Base-by-base conservation (phyloP, 2,888 invertebrate species). In the Aricia artaxerxes region DNA sequence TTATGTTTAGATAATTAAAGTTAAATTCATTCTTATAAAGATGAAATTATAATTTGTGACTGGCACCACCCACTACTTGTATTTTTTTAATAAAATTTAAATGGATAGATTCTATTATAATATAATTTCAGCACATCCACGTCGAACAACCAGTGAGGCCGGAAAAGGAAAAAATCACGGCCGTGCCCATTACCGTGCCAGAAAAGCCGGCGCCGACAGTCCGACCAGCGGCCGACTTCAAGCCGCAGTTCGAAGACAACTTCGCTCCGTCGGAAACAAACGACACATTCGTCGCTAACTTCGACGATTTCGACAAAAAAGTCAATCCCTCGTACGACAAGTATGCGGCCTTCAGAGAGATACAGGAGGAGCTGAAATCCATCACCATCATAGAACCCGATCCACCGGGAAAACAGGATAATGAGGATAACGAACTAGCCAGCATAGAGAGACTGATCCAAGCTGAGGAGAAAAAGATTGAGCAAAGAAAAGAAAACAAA, bases 291-390 rank as follows among this genome's bases (percentile, higher is more conserved):
- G 96, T 96, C 11, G 96, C 96, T 0, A 96, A 96, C 85, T 97
- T 97, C 85, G 96, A 96, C 72, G 95, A 96, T 84, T 96, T 96
- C 83, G 90, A 94, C 83, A 90, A 91, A 80, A 94, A 94, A 86
- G 91, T 93, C 0, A 95, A 95, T 80, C 91, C 96, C 0, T 90
- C 95, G 0, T 97, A 97, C 85, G 98, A 98, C 87, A 96, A 97
- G 84, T 98, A 98, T 88, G 98, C 98, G 0, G 98, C 97, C 0
- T 98, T 98, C 85, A 95, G 98, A 81, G 98, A 98, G 92, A 95
- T 97, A 83, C 97, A 97, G 83, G 96, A 97, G 87, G 96, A 96
- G 83, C 89, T 96, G 49, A 96, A 96, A 87, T 86, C 91, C 0
- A 92, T 91, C 82, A 90, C 93, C 0, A 88, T 92, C 69, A 81